Conservation (phyloP, 2,113 vertebrate genomes). For the Lepus americanus region DNA sequence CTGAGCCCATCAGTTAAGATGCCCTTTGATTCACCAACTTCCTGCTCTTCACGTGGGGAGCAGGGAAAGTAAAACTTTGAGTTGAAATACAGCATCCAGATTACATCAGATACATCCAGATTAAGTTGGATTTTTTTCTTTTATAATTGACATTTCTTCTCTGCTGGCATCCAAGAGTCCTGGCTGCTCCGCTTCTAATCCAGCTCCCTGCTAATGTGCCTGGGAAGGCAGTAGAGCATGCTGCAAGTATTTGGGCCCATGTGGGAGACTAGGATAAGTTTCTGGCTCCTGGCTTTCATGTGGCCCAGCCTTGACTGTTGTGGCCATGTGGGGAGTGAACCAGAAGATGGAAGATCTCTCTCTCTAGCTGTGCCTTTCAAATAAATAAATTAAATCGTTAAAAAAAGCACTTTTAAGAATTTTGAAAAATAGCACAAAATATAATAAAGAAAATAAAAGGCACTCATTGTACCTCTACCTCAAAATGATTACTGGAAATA, state of each 20-base stretch:
- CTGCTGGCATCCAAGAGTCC: no score
- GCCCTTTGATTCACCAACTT: neutral
- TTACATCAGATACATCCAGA: neutral
- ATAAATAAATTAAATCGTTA: no score
- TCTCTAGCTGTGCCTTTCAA: no score
- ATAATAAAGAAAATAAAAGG: conserved; percentile 8
- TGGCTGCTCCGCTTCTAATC: no score
- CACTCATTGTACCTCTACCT: neutral
- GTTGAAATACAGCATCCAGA: neutral
- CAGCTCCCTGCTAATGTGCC: no score
- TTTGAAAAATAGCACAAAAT: conserved; percentile 47
- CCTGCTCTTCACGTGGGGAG: rapidly evolving
- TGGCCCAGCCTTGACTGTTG: no score
- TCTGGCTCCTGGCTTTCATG: no score
- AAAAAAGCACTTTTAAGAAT: neutral
- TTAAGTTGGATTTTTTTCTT: neutral
- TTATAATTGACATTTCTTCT: neutral
- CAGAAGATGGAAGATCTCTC: no score
- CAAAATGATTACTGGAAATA: neutral
- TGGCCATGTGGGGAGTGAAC: no score
- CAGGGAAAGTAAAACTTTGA: neutral
- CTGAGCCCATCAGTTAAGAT: neutral
- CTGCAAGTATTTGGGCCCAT: no score
- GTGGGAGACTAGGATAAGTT: no score
- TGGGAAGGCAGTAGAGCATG: no score